A percentile compares a stretch with the other conserved stretches of the same genome.
phyloP scores from a whole-genome alignment of 1,140 invertebrate species.

The Scaptomyza montana region DNA sequence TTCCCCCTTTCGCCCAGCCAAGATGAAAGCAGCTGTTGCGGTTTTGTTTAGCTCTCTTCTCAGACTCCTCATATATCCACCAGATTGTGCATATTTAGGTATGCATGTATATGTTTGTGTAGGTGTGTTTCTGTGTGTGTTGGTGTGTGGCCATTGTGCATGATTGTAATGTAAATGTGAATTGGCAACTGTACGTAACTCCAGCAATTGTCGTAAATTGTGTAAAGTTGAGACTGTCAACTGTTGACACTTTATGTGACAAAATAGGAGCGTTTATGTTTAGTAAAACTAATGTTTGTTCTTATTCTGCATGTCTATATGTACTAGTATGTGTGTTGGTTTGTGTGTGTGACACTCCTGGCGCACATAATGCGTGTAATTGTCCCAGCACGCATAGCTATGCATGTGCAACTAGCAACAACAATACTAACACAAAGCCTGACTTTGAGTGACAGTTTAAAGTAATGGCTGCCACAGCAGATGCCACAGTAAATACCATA shows the following conservation, averaged over 20 bases:
- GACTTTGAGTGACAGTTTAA: slow-evolving; percentile 44
- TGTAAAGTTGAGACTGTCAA: slow-evolving; percentile 61
- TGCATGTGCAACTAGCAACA: slow-evolving; percentile 23
- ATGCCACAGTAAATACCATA: slow-evolving; percentile 5
- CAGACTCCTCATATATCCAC: background rate
- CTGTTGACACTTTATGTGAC: slow-evolving; percentile 65
- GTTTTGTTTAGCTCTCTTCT: slow-evolving; percentile 6
- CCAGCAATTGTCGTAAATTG: slow-evolving; percentile 51
- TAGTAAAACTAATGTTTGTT: slow-evolving; percentile 55
- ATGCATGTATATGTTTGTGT: background rate
- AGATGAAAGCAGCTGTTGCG: slow-evolving; percentile 27
- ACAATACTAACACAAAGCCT: slow-evolving; percentile 10
- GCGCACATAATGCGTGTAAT: slow-evolving; percentile 46
- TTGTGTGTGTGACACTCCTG: slow-evolving; percentile 20
- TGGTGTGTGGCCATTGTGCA: slow-evolving; percentile 32
- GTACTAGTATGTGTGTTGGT: background rate
- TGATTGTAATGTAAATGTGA: slow-evolving; percentile 38
- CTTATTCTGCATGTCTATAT: slow-evolving; percentile 1
- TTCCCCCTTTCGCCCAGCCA: background rate
- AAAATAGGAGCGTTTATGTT: slow-evolving; percentile 57
- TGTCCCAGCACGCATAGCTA: slow-evolving; percentile 39
- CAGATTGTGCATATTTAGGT: background rate
- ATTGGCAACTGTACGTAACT: slow-evolving; percentile 29
- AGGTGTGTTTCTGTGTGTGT: slow-evolving; percentile 10
- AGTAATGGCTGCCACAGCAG: slow-evolving; percentile 26